Base-by-base conservation (phyloP, 2,797 vertebrate species). In the Hemibagrus guttatus region DNA sequence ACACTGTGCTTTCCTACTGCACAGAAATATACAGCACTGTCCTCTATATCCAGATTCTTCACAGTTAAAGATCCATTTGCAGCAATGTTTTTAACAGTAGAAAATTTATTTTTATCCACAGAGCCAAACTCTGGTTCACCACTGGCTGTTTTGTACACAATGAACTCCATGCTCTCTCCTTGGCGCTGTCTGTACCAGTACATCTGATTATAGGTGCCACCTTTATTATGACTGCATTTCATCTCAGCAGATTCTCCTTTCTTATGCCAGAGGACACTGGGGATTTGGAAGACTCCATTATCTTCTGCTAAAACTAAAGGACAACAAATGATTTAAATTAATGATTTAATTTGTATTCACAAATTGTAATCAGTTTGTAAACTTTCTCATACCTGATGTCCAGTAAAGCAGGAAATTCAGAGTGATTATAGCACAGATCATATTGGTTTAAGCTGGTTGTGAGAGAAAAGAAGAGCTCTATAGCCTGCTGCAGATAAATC, bases 111-210 rank as follows among this genome's bases (percentile, higher is more conserved):
- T 3, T 75, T 0, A 1, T n/a, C 68, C 31, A 89, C 88, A 1
- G 19, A 35, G 16, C 63, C 89, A 89, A 89, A 91, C 23, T 91
- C 86, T 1, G 61, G 23, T 66, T 39, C 1, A 3, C 12, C 2
- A 0, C 52, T 11, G 49, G 0, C 21, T 14, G 75, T 26, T 0
- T 84, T 93, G 12, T 52, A 58, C 66, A 92, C 91, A 0, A 91
- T 89, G 21, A 81, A 84, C 58, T 89, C 87, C 85, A 93, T 92
- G 8, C 16, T 6, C 46, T 91, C 49, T 14, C 85, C 90, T 31
- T 88, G 90, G 0, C 75, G 87, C 85, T 89, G 87, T 87, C 61
- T 81, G 76, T 79, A 91, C 89, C 89, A 91, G 85, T 89, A 87
- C 86, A 91, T 90, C 14, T 87, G 83, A 69, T 2, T 16, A 56